Base-by-base conservation (phyloP, 2,888 invertebrate genomes). In the Tortricodes alternella region DNA sequence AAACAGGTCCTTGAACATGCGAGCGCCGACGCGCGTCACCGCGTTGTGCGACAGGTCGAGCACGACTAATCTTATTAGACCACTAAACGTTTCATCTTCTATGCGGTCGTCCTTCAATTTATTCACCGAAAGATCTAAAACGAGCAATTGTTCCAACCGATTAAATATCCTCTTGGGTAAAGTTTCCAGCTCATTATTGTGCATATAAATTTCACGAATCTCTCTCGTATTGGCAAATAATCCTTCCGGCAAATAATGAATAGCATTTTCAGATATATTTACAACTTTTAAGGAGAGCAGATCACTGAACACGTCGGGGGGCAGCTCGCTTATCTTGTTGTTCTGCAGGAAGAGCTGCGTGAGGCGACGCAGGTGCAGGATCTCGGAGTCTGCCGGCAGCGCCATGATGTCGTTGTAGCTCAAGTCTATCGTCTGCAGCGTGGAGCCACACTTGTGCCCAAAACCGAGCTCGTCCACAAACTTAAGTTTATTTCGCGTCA, bases 21-120 rank as follows among this genome's bases (percentile, higher is more conserved):
- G 93, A 39, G 94, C 93, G 67, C 96, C 95, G 71, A 97, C 93
- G 62, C 95, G 93, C 21, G 95, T 94, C 63, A 97, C 85, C 57
- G 94, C 92, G 82, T 98, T 98, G 82, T 95, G 95, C 23, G 96
- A 95, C 70, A 97, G 91, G 90, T 97, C 96, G 73, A 97, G 92
- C 66, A 97, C 94, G 73, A 97, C 96, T 78, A 96, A 92, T 62
- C 97, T 93, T 74, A 97, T 96, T 72, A 97, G 92, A 64, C 97
- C 97, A 64, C 94, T 92, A 80, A 97, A 97, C 64, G 96, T 96
- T 70, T 94, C 95, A 74, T 96, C 95, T 89, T 96, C 96, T 74
- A 97, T 93, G 79, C 95, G 95, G 80, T 95, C 95, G 83, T 96
- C 96, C 70, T 94, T 95, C 80, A 98, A 92, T 86, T 95, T 96